Evolutionary conservation across 2,888 invertebrate species (phyloP).

Genomic region (Cetonia aurata): DNA sequence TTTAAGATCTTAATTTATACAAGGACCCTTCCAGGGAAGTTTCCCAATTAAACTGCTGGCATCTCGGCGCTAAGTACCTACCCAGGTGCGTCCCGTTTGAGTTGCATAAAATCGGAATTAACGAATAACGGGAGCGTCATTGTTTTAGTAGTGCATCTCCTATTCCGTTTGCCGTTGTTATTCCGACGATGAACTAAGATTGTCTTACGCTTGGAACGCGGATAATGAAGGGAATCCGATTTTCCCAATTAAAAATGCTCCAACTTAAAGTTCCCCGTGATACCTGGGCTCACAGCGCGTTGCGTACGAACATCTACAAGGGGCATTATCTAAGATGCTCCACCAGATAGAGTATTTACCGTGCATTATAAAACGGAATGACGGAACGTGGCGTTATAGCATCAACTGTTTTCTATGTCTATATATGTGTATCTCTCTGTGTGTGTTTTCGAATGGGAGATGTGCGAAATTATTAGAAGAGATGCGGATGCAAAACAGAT

Average conservation of each 20-base stretch:
- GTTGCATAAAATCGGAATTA: slow-evolving; percentile 61
- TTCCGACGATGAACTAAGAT: slow-evolving; percentile 57
- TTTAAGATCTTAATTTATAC: no score
- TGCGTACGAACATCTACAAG: no score
- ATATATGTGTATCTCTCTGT: neutral
- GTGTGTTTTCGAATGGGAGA: neutral
- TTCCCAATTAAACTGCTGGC: no score
- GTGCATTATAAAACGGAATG: no score
- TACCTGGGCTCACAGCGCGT: slow-evolving; percentile 48
- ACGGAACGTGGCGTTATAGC: no score
- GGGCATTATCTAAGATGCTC: no score
- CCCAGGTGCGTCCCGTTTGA: slow-evolving; percentile 48
- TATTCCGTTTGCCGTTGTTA: slow-evolving; percentile 39
- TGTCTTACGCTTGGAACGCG: slow-evolving; percentile 60
- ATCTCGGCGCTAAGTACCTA: slow-evolving; percentile 26
- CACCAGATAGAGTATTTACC: no score
- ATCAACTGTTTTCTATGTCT: neutral
- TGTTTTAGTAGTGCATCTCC: slow-evolving; percentile 58
- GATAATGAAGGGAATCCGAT: slow-evolving; percentile 69
- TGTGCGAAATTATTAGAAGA: slow-evolving; percentile 11
- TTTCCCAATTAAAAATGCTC: slow-evolving; percentile 68
- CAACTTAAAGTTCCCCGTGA: slow-evolving; percentile 56
- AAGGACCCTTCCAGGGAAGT: no score
- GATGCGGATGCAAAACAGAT: slow-evolving; percentile 58
- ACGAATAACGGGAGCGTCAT: slow-evolving; percentile 57